phyloP scores from a whole-genome alignment of 2,797 vertebrate species.

The Aselliscus stoliczkanus region DNA sequence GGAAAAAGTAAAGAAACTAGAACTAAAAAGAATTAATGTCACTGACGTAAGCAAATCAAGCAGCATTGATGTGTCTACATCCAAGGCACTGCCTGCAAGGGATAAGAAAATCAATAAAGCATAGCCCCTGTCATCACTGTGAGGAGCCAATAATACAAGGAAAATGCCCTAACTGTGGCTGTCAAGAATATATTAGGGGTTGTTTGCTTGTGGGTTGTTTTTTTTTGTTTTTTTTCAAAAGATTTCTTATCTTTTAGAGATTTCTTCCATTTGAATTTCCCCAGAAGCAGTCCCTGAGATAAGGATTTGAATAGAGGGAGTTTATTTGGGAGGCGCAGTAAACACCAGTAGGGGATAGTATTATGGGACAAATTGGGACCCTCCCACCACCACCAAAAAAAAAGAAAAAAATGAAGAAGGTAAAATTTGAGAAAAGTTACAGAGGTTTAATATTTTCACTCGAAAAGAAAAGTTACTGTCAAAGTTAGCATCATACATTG shows the following conservation, averaged over 20 bases:
- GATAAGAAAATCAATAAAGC: background rate
- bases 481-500: background rate
- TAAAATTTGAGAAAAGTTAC: conserved; percentile 10
- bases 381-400: background rate
- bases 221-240: background rate
- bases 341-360: background rate
- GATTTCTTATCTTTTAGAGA: background rate
- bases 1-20: background rate
- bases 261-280: background rate
- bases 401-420: background rate
- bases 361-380: background rate
- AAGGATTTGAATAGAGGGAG: background rate
- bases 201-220: background rate
- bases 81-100: background rate
- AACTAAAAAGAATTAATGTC: background rate
- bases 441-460: background rate
- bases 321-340: background rate
- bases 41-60: background rate
- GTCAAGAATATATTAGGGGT: background rate
- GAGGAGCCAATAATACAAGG: background rate
- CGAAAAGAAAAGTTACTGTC: background rate
- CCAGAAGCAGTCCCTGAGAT: background rate
- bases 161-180: background rate
- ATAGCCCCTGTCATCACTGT: background rate
- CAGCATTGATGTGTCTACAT: background rate